Evolutionary conservation across 2,113 vertebrate species (phyloP).

Genomic region (Peromyscus leucopus): DNA sequence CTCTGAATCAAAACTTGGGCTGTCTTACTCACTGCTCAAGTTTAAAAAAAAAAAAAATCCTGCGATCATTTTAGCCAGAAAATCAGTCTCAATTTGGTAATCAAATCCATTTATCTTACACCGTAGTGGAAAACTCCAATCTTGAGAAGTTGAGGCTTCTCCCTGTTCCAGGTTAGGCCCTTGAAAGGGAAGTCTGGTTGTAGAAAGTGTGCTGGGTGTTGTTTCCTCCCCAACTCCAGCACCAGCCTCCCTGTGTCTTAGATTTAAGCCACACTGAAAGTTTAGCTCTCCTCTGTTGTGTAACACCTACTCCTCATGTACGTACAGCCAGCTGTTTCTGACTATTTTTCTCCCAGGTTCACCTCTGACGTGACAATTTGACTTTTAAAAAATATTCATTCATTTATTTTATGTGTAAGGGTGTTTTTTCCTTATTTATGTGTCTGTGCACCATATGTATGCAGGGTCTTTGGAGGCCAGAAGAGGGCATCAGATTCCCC

Average conservation of each 20-base stretch:
- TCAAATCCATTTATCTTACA: neutral
- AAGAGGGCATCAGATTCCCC: neutral
- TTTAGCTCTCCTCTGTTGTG: neutral
- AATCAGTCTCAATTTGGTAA: conserved; percentile 17
- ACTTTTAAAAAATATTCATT: neutral
- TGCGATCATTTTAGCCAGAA: conserved; percentile 22
- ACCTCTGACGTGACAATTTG: neutral
- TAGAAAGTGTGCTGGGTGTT: neutral
- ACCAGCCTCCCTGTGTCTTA: neutral
- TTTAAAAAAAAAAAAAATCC: neutral
- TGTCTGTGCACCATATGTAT: no score
- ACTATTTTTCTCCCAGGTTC: neutral
- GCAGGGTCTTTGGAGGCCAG: neutral
- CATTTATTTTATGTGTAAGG: neutral
- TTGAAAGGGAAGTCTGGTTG: neutral
- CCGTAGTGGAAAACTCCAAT: neutral
- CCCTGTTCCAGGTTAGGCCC: neutral
- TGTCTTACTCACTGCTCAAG: neutral
- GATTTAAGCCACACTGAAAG: neutral
- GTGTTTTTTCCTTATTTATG: no score
- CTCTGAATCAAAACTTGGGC: conserved; percentile 11
- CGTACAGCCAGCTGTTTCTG: neutral
- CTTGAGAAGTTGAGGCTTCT: neutral
- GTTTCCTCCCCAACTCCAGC: neutral
- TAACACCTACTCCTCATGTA: neutral